phyloP scores from a whole-genome alignment of 2,113 vertebrate species.

The Helogale parvula region DNA sequence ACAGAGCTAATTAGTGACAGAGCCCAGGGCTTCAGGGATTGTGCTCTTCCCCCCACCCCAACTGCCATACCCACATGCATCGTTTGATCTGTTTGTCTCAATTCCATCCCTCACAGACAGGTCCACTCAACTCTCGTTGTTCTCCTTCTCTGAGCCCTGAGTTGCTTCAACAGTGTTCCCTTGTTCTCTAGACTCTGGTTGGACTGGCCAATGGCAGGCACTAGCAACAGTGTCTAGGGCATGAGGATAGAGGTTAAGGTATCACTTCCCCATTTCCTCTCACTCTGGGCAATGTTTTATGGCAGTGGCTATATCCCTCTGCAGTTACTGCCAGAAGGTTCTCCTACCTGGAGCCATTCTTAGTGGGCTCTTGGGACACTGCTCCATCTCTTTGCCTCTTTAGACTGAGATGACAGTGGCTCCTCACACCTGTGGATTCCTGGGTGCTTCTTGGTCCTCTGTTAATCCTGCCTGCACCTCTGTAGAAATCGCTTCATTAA shows the following conservation, averaged over 20 bases:
- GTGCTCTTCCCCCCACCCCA: no score
- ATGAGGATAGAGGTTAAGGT: background rate
- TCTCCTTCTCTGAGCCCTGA: background rate
- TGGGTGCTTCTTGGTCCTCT: background rate
- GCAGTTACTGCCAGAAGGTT: background rate
- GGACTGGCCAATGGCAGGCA: background rate
- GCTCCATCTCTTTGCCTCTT: background rate
- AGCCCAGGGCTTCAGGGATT: background rate
- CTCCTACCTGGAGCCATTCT: background rate
- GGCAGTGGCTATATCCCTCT: background rate
- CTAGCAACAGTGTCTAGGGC: background rate
- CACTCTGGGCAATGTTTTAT: background rate
- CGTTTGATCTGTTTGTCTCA: background rate
- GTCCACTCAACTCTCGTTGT: background rate
- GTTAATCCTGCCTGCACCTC: background rate
- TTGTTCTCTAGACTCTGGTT: background rate
- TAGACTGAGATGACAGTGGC: background rate
- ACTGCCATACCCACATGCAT: fast-evolving
- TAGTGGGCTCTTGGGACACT: background rate
- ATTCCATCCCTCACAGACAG: background rate
- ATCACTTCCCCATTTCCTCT: background rate
- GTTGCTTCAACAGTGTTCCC: fast-evolving
- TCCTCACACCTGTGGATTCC: background rate
- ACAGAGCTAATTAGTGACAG: background rate
- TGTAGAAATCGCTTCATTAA: background rate